Evolutionary conservation across 2,113 vertebrate species (phyloP), one percentile per base, ranked within the genome.

Genomic region (Tringa solitaria): DNA sequence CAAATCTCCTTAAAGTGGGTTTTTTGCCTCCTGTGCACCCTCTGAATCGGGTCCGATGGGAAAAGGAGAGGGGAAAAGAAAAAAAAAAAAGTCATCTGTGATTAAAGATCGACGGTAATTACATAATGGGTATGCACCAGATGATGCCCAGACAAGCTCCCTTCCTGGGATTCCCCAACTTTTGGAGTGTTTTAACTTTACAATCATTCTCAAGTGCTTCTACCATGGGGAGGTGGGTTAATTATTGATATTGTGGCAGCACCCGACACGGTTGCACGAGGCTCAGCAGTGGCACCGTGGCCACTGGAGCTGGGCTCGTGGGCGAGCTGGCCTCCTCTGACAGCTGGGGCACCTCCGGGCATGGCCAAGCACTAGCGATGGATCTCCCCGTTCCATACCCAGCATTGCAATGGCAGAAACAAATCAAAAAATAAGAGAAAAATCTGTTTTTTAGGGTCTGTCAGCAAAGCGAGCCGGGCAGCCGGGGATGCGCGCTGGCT

Each of bases 91-190:
- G 26, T 64, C 35, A 82, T 33, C 61, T 69, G 54, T 83, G 87
- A 85, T 96, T 96, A 91, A 97, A 89, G 65, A 94, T 94, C 37
- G 57, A 5, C 4, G 2, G 74, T 93, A 97, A 97, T 94, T 97
- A 96, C 85, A 93, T 96, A 96, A 93, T 94, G 93, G 75, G 54
- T 37, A 85, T 30, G 87, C 78, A 85, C 77, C 74, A 95, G 87
- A 89, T 76, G 85, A 82, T 94, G 91, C 95, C 94, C 86, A 84
- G 94, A 93, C 95, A 95, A 94, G 92, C 92, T 96, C 91, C 77
- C 65, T 94, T 94, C 23, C 63, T 80, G 94, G 92, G 94, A 95
- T 96, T 96, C 96, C 96, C 96, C 95, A 87, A 89, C 92, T 96
- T 96, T 78, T 45, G 86, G 87, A 87, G 94, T 68, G 41, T 72